These are phyloP conservation scores for Cottus gobio DNA, from an alignment of 2,113 vertebrate species.

Conservation along the genomic window DNA sequence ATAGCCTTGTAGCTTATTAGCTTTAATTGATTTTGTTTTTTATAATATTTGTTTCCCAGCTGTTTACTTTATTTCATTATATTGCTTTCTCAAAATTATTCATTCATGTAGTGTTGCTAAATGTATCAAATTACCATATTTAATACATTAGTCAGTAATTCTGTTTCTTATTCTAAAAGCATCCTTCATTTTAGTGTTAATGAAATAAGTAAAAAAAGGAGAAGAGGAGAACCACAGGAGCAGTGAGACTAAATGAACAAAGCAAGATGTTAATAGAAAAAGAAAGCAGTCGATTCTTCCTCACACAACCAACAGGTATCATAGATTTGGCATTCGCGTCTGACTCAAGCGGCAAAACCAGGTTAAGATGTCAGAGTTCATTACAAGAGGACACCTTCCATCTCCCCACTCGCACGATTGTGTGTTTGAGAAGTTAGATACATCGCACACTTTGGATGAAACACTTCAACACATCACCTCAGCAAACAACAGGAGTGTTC, in stretches of 20 bases:
- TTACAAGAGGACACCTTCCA: neutral
- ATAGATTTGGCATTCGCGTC: neutral
- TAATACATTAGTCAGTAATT: neutral
- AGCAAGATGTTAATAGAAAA: neutral
- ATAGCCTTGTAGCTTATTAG: neutral
- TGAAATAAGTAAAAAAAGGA: neutral
- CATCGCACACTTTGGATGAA: conserved; percentile 30
- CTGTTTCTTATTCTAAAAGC: neutral
- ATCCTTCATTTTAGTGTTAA: neutral
- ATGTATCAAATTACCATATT: neutral
- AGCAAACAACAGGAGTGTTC: conserved; percentile 18
- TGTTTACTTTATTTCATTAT: neutral
- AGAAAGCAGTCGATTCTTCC: neutral
- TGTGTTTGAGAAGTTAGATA: conserved; percentile 30
- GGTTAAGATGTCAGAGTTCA: conserved; percentile 22
- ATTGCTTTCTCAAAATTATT: neutral
- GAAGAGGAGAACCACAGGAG: neutral
- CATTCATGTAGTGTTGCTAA: neutral
- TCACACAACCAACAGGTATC: conserved; percentile 4
- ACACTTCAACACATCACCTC: conserved; percentile 33
- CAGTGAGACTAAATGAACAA: neutral
- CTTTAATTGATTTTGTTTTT: neutral
- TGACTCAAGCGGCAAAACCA: neutral
- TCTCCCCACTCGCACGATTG: neutral
- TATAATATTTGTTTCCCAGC: neutral